A percentile compares a stretch with the other conserved stretches of the same genome.
These are phyloP conservation scores for Trinorchestia longiramus DNA, from an alignment of 1,140 invertebrate species.

Conservation along the genomic window DNA sequence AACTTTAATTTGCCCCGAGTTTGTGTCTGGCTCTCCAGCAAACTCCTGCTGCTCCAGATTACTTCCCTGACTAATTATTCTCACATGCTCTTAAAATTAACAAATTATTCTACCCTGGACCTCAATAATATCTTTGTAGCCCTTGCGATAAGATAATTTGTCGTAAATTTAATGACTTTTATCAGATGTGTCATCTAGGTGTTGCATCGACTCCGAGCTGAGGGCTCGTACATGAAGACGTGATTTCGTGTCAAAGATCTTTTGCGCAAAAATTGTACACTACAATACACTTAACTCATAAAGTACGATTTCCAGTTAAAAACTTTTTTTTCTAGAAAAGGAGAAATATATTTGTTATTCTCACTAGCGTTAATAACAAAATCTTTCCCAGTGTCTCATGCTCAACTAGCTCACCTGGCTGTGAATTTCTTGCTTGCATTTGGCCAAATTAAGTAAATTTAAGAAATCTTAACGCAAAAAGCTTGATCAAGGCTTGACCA, in stretches of 20 bases:
- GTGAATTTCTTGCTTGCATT: background rate
- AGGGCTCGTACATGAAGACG: background rate
- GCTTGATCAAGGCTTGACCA: background rate
- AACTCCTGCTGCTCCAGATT: background rate
- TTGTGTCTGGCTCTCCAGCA: too few species aligned
- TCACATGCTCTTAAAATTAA: background rate
- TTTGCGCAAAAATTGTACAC: background rate
- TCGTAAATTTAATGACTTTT: background rate
- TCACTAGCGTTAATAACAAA: background rate
- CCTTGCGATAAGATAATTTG: background rate
- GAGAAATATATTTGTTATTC: background rate
- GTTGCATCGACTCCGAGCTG: background rate
- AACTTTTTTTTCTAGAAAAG: too few species aligned
- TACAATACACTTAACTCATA: background rate
- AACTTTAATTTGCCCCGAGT: background rate
- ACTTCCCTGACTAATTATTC: background rate
- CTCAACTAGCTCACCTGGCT: background rate
- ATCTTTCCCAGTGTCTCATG: background rate
- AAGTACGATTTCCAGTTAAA: background rate
- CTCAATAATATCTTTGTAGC: background rate
- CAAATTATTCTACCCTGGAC: background rate
- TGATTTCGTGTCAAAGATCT: background rate
- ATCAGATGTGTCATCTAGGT: background rate
- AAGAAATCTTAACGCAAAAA: background rate
- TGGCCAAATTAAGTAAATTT: background rate